Conservation (phyloP, 2,113 vertebrate species). For the Pipra filicauda region DNA sequence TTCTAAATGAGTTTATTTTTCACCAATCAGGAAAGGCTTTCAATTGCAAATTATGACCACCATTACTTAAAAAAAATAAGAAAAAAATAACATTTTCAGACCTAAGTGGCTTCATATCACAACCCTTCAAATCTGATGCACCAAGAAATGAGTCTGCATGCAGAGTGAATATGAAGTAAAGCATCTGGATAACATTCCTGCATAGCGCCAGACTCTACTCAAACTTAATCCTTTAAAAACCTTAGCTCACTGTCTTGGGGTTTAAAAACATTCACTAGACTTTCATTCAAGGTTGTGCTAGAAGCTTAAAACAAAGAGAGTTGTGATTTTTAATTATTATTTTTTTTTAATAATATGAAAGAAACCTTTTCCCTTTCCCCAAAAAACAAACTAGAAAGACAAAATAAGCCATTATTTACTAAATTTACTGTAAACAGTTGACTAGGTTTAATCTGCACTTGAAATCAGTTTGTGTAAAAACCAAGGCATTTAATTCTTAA, state of each 20-base stretch:
- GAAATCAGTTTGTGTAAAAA: neutral
- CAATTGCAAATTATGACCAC: neutral
- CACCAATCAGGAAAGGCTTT: neutral
- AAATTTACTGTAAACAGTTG: neutral
- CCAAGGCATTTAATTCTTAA: neutral
- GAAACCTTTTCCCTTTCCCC: neutral
- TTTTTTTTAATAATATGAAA: neutral
- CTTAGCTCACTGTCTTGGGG: neutral
- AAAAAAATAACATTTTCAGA: neutral
- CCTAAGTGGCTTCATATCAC: neutral
- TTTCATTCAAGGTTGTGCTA: neutral
- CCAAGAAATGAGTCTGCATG: neutral
- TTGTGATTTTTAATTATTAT: too few relatives aligned
- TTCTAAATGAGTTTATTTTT: slow-evolving; percentile 18
- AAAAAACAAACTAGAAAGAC: neutral
- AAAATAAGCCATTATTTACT: neutral
- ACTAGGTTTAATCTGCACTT: neutral
- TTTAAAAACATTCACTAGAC: slow-evolving; percentile 11
- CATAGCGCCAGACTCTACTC: neutral
- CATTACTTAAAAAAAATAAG: neutral
- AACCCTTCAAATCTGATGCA: neutral
- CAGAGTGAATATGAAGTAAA: slow-evolving; percentile 52
- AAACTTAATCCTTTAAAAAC: slow-evolving; percentile 20
- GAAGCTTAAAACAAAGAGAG: neutral
- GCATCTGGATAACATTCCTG: slow-evolving; percentile 56